Evolutionary conservation across 2,113 vertebrate genomes (phyloP).

Genomic region (Mobula hypostoma): DNA sequence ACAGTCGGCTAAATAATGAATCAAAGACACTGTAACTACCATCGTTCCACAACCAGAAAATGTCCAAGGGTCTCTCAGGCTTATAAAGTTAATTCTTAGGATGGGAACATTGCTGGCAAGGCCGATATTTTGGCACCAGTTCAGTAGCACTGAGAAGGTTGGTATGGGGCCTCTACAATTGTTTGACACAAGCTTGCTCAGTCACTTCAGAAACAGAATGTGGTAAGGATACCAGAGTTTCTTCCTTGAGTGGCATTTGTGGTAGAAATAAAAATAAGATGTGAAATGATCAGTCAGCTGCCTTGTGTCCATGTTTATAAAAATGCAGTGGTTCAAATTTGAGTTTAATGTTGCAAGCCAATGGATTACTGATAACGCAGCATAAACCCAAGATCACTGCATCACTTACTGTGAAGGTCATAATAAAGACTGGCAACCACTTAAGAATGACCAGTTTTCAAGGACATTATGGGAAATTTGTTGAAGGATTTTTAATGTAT

Average conservation of each 20-base stretch:
- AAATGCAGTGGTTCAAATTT: not conserved
- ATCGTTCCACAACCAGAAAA: not conserved
- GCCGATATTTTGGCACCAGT: not conserved
- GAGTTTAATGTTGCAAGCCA: not conserved
- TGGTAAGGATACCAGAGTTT: not conserved
- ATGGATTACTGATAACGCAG: not conserved
- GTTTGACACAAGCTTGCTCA: not conserved
- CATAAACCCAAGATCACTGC: not conserved
- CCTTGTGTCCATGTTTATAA: not conserved
- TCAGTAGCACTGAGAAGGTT: not conserved
- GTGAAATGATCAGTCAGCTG: not conserved
- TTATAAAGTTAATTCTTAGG: not conserved
- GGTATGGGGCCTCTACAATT: not conserved
- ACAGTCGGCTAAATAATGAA: conserved; percentile 44
- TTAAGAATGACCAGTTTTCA: not conserved
- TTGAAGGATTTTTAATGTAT: not conserved
- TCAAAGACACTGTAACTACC: not conserved
- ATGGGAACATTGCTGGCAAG: not conserved
- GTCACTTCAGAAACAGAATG: not conserved
- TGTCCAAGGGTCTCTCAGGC: not conserved
- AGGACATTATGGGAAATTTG: not conserved
- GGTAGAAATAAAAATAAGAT: not conserved
- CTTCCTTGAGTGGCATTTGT: too few species aligned
- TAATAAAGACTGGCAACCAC: too few species aligned
- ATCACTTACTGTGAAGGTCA: not conserved